Percentiles rank a stretch among this genome's conserved stretches.
These are phyloP conservation scores for Sebastolobus altivelis DNA, from an alignment of 2,797 vertebrate species.

Conservation along the genomic window DNA sequence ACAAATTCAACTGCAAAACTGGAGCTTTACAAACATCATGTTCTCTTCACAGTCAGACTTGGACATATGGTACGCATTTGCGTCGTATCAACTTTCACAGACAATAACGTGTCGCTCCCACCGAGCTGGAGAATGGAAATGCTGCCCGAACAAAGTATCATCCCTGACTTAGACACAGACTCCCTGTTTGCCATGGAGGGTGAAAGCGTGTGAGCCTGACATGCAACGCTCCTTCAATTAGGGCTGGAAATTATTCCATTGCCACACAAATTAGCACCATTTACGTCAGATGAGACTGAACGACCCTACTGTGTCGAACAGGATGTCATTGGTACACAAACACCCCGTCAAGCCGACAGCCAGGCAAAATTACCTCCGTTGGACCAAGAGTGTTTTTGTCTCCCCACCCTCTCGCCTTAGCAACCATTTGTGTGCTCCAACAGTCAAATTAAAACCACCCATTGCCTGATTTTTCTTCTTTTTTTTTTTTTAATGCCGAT, in stretches of 20 bases:
- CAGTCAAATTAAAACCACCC: constrained; percentile 37
- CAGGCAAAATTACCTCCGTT: constrained; percentile 69
- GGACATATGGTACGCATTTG: constrained; percentile 70
- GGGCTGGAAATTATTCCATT: constrained; percentile 71
- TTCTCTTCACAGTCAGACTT: constrained; percentile 21
- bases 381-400: constrained; percentile 57
- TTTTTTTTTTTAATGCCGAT: not conserved
- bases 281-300: constrained; percentile 70
- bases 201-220: constrained; percentile 36
- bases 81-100: constrained; percentile 57
- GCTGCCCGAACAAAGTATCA: constrained; percentile 18
- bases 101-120: constrained; percentile 41
- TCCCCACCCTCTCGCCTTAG: constrained; percentile 54
- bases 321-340: constrained; percentile 71
- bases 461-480: constrained; percentile 10
- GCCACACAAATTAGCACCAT: constrained; percentile 61
- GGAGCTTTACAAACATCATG: constrained; percentile 44
- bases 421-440: constrained; percentile 66
- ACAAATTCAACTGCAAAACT: constrained; percentile 20
- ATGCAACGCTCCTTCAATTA: constrained; percentile 60
- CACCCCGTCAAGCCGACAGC: constrained; percentile 48
- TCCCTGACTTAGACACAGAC: constrained; percentile 21
- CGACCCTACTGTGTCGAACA: constrained; percentile 58
- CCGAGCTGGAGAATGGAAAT: constrained; percentile 29
- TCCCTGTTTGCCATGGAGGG: constrained; percentile 48